Base-by-base conservation (phyloP, 2,888 invertebrate genomes). In the Flabesymbios commensalis region DNA sequence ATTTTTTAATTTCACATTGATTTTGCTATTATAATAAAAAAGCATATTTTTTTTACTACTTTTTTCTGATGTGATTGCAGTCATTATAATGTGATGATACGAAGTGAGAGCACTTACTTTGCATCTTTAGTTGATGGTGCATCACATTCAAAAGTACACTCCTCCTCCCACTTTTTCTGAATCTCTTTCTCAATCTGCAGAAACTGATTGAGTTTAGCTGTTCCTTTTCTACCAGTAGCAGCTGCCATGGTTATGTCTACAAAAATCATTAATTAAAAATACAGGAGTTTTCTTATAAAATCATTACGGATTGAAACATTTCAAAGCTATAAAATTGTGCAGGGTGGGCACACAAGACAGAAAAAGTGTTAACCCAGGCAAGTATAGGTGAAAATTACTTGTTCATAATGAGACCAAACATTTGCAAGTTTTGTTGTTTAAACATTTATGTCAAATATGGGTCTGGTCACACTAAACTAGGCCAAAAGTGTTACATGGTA, bases 221-320 rank as follows among this genome's bases (percentile, higher is more conserved):
- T 95, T 49, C 95, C 95, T 84, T 97, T 98, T 45, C 95, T 72
- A n/a, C n/a, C n/a, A n/a, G n/a, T n/a, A n/a, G n/a, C n/a, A n/a
- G n/a, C n/a, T 36, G 39, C 39, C 39, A 36, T 36, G 39, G 39
- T 36, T n/a, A 36, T n/a, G n/a, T n/a, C n/a, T n/a, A n/a, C n/a
- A n/a, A n/a, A n/a, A n/a, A n/a, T n/a, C n/a, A n/a, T n/a, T n/a
- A n/a, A n/a, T n/a, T n/a, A n/a, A n/a, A n/a, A n/a, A n/a, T n/a
- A n/a, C n/a, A n/a, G n/a, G n/a, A n/a, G n/a, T n/a, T n/a, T n/a
- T n/a, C n/a, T n/a, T n/a, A n/a, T n/a, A n/a, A n/a, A n/a, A n/a
- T n/a, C n/a, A n/a, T n/a, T n/a, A n/a, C n/a, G n/a, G n/a, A n/a
- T n/a, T n/a, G n/a, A n/a, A n/a, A n/a, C n/a, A n/a, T n/a, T n/a